Conservation (phyloP, 2,113 vertebrate species). For the Cervus canadensis region DNA sequence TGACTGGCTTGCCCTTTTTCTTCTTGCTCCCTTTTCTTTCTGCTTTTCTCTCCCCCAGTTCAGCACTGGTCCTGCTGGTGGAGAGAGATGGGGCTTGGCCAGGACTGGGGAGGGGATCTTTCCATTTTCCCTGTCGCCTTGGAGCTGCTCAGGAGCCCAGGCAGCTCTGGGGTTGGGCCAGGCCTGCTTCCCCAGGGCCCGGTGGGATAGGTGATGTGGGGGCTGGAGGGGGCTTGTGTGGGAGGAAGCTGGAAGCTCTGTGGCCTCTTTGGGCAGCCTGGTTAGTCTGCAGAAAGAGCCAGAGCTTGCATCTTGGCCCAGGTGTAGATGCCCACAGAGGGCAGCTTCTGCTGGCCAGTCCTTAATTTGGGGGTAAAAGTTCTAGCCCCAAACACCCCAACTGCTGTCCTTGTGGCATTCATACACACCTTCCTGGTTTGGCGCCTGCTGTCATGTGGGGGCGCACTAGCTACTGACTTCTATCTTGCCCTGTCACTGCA, state of each 20-base stretch:
- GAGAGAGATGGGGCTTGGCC: not conserved
- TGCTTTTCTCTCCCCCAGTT: not conserved
- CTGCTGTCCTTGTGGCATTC: not conserved
- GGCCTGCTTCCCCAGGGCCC: not conserved
- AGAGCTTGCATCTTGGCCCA: not conserved
- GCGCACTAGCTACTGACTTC: too few relatives aligned
- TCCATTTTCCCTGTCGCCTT: not conserved
- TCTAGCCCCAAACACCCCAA: not conserved
- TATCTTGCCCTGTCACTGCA: rapidly evolving
- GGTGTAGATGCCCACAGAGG: rapidly evolving
- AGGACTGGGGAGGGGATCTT: not conserved
- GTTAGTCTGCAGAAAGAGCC: not conserved
- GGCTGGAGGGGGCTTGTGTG: not conserved
- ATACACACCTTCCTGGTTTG: not conserved
- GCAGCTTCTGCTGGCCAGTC: rapidly evolving
- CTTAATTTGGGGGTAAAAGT: rapidly evolving
- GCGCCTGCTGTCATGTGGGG: rapidly evolving
- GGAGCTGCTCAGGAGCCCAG: not conserved
- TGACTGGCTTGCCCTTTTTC: not conserved
- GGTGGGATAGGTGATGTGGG: not conserved
- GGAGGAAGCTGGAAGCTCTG: not conserved
- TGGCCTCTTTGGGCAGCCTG: not conserved
- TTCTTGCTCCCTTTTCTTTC: not conserved
- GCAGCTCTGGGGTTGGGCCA: not conserved
- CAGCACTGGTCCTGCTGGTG: not conserved